Evolutionary conservation across 1,140 invertebrate species (phyloP).

Genomic region (Neuroterus valhalla): DNA sequence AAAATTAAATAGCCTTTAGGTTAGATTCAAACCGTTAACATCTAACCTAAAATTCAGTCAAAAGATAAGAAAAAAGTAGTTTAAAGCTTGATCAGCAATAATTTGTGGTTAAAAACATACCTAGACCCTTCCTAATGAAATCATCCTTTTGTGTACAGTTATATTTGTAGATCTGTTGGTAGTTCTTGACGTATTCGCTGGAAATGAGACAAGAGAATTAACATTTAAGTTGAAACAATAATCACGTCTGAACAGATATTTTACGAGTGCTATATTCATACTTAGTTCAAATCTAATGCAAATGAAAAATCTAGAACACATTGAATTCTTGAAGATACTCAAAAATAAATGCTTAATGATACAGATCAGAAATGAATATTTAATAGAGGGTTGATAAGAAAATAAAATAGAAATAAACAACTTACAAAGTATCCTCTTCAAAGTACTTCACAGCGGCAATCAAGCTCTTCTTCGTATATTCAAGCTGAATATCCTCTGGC

Average conservation of each 20-base stretch:
- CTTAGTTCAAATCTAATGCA: too few relatives aligned
- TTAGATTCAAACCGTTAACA: too few relatives aligned
- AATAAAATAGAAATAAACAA: constrained; percentile 47
- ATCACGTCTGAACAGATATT: too few relatives aligned
- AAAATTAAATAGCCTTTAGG: too few relatives aligned
- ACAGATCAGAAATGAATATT: constrained; percentile 34
- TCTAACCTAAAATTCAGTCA: too few relatives aligned
- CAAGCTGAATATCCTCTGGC: constrained; percentile 77
- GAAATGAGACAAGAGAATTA: constrained; percentile 68
- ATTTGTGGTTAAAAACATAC: constrained; percentile 75
- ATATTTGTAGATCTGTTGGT: constrained; percentile 83
- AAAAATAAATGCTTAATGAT: background rate
- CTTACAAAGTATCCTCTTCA: constrained; percentile 87
- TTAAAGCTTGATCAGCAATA: background rate
- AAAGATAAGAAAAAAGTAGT: too few relatives aligned
- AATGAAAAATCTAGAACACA: too few relatives aligned
- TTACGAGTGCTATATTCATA: too few relatives aligned
- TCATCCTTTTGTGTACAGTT: constrained; percentile 85
- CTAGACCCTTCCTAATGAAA: constrained; percentile 86
- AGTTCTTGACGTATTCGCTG: constrained; percentile 86
- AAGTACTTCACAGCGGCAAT: constrained; percentile 89
- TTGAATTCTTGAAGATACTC: background rate
- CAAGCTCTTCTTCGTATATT: constrained; percentile 81
- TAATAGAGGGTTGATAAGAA: constrained; percentile 11
- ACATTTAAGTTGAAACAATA: constrained; percentile 9